A percentile compares a stretch with the other conserved stretches of the same genome.
These are phyloP conservation scores for Platysternon megacephalum DNA, from an alignment of 2,113 vertebrate genomes.

Conservation along the genomic window DNA sequence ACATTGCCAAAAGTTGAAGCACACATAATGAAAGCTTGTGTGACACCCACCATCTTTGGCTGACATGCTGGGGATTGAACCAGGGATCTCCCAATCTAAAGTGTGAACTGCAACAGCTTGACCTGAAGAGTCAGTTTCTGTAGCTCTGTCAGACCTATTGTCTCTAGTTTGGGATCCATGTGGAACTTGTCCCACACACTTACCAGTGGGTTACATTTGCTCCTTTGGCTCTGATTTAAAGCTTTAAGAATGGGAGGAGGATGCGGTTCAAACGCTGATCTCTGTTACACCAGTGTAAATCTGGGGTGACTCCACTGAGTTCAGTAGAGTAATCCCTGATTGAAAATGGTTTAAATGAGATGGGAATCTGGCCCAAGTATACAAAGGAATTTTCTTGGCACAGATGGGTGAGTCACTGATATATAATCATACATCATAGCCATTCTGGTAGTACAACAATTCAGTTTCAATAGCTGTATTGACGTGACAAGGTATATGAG, in stretches of 20 bases:
- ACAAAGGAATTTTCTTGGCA: slow-evolving; percentile 25
- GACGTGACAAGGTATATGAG: slow-evolving; percentile 22
- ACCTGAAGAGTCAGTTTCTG: neutral
- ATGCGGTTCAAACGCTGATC: too few relatives aligned
- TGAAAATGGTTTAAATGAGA: slow-evolving; percentile 1
- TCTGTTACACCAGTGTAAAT: too few relatives aligned
- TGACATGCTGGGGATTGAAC: neutral
- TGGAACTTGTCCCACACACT: neutral
- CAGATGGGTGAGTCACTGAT: neutral
- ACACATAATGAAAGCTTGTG: neutral
- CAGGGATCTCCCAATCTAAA: neutral
- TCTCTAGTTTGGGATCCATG: neutral
- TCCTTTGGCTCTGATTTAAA: neutral
- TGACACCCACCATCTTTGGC: neutral
- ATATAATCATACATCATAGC: neutral
- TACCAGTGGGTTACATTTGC: neutral
- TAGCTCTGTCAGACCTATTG: neutral
- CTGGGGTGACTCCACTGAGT: neutral
- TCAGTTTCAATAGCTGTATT: neutral
- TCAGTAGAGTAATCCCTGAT: neutral
- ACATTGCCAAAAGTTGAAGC: neutral
- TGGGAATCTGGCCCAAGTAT: slow-evolving; percentile 25
- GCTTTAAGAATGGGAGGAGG: neutral
- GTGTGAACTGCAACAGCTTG: neutral
- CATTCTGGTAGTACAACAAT: neutral